Evolutionary conservation across 2,888 invertebrate genomes (phyloP).

Genomic region (Norana najaformis): DNA sequence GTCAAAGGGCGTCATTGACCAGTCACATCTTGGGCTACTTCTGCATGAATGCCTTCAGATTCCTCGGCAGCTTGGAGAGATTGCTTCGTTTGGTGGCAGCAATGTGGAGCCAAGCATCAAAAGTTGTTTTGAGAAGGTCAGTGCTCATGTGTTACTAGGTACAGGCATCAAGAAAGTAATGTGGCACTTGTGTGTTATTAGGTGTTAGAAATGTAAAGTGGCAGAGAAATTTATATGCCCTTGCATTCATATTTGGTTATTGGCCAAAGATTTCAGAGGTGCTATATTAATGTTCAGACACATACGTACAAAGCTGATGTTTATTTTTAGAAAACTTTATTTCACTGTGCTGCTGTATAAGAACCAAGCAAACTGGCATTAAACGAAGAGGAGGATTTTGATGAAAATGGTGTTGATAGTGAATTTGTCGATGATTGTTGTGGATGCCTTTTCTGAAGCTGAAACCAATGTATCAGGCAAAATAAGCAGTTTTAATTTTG

Average conservation of each 20-base stretch:
- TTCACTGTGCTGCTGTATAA: too few species aligned
- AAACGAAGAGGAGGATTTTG: too few species aligned
- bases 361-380: too few species aligned
- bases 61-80: slow-evolving; percentile 58
- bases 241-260: too few species aligned
- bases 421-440: neutral
- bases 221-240: too few species aligned
- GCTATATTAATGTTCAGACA: too few species aligned
- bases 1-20: slow-evolving; percentile 75
- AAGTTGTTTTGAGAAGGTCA: slow-evolving; percentile 69
- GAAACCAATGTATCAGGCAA: neutral
- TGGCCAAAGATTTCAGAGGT: neutral
- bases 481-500: neutral
- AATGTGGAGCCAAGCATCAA: slow-evolving; percentile 72
- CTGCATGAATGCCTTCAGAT: slow-evolving; percentile 82
- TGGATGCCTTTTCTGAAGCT: neutral
- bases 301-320: too few species aligned
- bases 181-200: neutral
- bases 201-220: neutral
- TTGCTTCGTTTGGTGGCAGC: slow-evolving; percentile 69
- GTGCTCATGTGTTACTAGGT: neutral
- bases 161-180: too few species aligned
- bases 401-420: too few species aligned
- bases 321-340: too few species aligned
- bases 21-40: slow-evolving; percentile 72